Percentiles rank a stretch among this genome's conserved stretches.
Conservation (phyloP, 2,888 invertebrate genomes). For the Odontothrips loti region DNA sequence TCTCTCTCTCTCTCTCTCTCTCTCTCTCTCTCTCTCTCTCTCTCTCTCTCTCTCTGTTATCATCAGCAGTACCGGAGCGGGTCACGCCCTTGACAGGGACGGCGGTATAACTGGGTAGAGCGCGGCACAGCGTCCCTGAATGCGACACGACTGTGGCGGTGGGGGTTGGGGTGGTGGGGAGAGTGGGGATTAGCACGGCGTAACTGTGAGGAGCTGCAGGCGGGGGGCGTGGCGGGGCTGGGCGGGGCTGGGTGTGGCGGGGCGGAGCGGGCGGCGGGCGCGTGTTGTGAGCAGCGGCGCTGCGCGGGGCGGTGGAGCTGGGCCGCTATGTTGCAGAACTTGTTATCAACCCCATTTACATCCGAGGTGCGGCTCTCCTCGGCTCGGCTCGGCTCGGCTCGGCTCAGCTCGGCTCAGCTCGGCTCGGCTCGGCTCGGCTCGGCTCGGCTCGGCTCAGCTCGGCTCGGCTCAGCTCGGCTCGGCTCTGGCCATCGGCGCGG, state of each 20-base stretch:
- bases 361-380: slow-evolving; percentile 5
- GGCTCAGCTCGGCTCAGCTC: neutral
- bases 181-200: neutral
- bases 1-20: slow-evolving; percentile 1
- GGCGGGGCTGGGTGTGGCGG: neutral
- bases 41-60: neutral
- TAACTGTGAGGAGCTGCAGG: neutral
- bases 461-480: neutral
- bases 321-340: slow-evolving; percentile 19
- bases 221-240: neutral
- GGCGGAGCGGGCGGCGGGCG: neutral
- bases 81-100: neutral
- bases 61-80: neutral
- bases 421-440: neutral
- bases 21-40: neutral
- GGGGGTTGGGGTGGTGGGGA: neutral
- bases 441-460: neutral
- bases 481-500: neutral
- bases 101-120: too few relatives aligned
- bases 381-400: neutral
- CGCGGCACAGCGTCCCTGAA: too few relatives aligned
- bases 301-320: neutral
- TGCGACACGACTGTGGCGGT: too few relatives aligned
- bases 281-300: neutral
- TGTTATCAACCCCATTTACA: slow-evolving; percentile 22